Evolutionary conservation across 2,888 invertebrate genomes (phyloP).

Genomic region (Branchellion lobata): DNA sequence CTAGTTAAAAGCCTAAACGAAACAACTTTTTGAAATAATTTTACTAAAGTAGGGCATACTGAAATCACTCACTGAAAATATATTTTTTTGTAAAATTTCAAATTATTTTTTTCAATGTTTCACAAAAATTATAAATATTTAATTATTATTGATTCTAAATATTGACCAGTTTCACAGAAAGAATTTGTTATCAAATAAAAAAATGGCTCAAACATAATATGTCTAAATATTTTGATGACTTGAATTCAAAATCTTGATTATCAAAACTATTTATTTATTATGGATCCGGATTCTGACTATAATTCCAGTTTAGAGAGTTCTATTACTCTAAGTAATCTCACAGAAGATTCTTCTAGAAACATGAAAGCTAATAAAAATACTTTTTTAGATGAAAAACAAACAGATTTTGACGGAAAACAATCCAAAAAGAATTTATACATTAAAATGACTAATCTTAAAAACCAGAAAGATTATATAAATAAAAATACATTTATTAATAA

Average conservation of each 20-base stretch:
- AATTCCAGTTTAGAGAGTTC: background rate
- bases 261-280: too few relatives aligned
- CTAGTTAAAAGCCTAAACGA: too few relatives aligned
- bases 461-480: background rate
- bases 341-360: background rate
- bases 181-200: background rate
- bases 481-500: background rate
- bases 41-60: too few relatives aligned
- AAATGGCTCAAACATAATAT: too few relatives aligned
- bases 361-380: background rate
- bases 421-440: background rate
- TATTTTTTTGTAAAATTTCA: too few relatives aligned
- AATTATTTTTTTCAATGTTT: too few relatives aligned
- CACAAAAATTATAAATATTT: background rate
- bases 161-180: background rate
- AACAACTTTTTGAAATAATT: too few relatives aligned
- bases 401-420: background rate
- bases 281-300: constrained; percentile 5
- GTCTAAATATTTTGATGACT: too few relatives aligned
- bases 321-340: background rate
- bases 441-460: background rate
- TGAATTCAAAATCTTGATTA: too few relatives aligned
- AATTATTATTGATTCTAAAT: background rate
- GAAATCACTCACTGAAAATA: too few relatives aligned
- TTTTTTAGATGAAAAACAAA: background rate